These are phyloP conservation scores for Platysteira castanea DNA, from an alignment of 2,113 vertebrate species.

Conservation along the genomic window DNA sequence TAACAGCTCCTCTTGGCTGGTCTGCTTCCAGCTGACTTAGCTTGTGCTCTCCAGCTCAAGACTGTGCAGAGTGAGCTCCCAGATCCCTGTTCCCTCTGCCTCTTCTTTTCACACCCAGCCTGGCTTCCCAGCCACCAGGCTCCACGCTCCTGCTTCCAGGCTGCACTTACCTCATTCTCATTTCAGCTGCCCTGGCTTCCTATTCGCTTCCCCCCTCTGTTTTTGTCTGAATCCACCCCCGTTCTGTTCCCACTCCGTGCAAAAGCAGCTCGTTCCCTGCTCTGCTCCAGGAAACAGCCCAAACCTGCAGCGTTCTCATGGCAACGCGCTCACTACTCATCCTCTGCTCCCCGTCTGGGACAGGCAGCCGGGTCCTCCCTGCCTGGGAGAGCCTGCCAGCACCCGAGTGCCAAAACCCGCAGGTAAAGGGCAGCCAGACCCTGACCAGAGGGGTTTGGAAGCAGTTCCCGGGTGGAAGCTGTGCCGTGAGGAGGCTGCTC, in stretches of 20 bases:
- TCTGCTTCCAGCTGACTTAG: not conserved
- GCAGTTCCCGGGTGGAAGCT: not conserved
- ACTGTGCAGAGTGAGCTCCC: not conserved
- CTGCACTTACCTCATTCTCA: not conserved
- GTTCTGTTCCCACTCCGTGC: not conserved
- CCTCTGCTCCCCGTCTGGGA: not conserved
- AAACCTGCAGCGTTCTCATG: not conserved
- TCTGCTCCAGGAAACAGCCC: not conserved
- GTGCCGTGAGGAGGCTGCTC: not conserved
- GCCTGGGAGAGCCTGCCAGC: not conserved
- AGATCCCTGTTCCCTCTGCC: not conserved
- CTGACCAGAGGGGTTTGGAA: not conserved
- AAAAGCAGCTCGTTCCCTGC: not conserved
- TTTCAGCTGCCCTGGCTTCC: not conserved
- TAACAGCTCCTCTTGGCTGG: not conserved
- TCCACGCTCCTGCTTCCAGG: not conserved
- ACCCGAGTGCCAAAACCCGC: not conserved
- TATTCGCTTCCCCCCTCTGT: not conserved
- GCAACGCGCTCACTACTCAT: not conserved
- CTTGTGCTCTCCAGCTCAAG: not conserved
- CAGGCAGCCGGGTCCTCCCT: not conserved
- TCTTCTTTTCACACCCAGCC: not conserved
- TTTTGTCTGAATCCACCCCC: constrained; percentile 1
- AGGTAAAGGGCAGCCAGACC: fast-evolving
- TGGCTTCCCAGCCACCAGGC: not conserved